phyloP scores from a whole-genome alignment of 1,140 invertebrate genomes.

The Caenorhabditis elegans region DNA sequence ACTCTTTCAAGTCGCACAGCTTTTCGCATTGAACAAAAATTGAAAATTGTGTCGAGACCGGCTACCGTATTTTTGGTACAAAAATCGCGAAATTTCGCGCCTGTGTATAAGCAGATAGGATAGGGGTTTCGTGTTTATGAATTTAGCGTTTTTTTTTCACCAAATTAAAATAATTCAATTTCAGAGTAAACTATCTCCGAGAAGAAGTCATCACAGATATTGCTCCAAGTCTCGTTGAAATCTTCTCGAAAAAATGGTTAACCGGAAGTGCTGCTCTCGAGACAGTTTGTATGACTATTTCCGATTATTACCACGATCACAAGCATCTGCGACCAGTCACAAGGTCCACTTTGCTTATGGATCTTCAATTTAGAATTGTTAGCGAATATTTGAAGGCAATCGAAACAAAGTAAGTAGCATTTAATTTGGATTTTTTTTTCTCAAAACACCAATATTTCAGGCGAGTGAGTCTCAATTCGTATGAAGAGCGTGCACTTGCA shows the following conservation, averaged over 20 bases:
- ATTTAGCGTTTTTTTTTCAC: too few relatives aligned
- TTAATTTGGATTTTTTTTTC: neutral
- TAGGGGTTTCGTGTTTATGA: too few relatives aligned
- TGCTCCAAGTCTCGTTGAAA: slow-evolving; percentile 10
- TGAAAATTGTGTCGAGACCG: too few relatives aligned
- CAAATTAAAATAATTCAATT: too few relatives aligned
- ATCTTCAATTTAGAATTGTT: slow-evolving; percentile 47
- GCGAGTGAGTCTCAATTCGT: slow-evolving; percentile 37
- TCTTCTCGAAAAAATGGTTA: slow-evolving; percentile 47
- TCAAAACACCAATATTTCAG: neutral
- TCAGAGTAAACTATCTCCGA: slow-evolving; percentile 45
- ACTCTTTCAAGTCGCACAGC: too few relatives aligned
- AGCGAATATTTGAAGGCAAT: slow-evolving; percentile 53
- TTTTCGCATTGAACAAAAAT: too few relatives aligned
- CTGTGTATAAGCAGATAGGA: too few relatives aligned
- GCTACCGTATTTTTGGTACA: too few relatives aligned
- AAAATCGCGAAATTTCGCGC: too few relatives aligned
- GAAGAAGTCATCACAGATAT: slow-evolving; percentile 47
- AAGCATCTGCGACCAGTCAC: slow-evolving; percentile 39
- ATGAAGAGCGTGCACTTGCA: slow-evolving; percentile 36
- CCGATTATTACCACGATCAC: slow-evolving; percentile 48
- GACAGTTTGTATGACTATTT: slow-evolving; percentile 40
- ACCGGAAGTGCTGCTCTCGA: slow-evolving; percentile 33
- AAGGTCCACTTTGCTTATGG: slow-evolving; percentile 33
- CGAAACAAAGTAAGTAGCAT: slow-evolving; percentile 20